A percentile compares a stretch with the other conserved stretches of the same genome.
These are phyloP conservation scores for Rattus norvegicus DNA, from an alignment of 2,113 vertebrate species.

Conservation along the genomic window GRCr8 NC_086039.1:24006501-24007000, in stretches of 20 bases:
- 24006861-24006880: not conserved
- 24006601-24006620: not conserved
- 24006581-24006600: slow-evolving; percentile 47
- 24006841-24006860: not conserved
- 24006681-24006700: not conserved
- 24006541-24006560: slow-evolving; percentile 48
- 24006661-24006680: not conserved
- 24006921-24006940: slow-evolving; percentile 46
- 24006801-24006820: not conserved
- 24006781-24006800: not conserved
- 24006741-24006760: not conserved
- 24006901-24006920: not conserved
- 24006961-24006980: slow-evolving; percentile 30
- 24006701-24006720: not conserved
- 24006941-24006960: slow-evolving; percentile 38
- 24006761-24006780: not conserved
- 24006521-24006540: slow-evolving; percentile 52
- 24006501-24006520: slow-evolving; percentile 50
- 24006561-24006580: slow-evolving; percentile 3
- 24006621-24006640: not conserved
- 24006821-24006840: not conserved
- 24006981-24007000: not conserved
- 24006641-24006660: not conserved
- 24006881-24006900: not conserved
- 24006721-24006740: not conserved